Evolutionary conservation across 2,888 invertebrate species (phyloP).

Genomic region (Tribolium freemani): DNA sequence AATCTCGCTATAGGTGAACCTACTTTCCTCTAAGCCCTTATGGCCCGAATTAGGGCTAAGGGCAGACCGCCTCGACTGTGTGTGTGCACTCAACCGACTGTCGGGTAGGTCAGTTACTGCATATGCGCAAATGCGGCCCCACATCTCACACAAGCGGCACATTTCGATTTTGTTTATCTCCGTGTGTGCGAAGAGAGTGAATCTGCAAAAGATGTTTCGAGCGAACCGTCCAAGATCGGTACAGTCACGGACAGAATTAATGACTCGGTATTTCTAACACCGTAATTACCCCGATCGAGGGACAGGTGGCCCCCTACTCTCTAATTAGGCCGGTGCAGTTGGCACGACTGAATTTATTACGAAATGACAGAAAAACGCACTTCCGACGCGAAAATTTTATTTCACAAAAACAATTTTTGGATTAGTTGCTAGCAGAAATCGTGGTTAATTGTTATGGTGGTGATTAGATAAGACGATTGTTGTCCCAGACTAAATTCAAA

Average conservation of each 20-base stretch:
- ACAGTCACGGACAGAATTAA: constrained; percentile 5
- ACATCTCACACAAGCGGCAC: constrained; percentile 52
- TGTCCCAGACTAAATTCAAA: too few species aligned
- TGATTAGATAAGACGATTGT: too few species aligned
- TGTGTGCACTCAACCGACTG: constrained; percentile 65
- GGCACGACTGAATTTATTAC: not conserved
- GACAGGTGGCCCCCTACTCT: constrained; percentile 7
- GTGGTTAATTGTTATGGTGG: too few species aligned
- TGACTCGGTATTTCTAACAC: constrained; percentile 6
- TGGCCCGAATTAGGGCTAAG: constrained; percentile 65
- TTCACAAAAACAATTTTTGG: not conserved
- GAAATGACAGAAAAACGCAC: not conserved
- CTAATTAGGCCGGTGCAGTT: constrained; percentile 15
- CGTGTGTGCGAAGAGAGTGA: constrained; percentile 24
- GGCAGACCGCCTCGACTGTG: constrained; percentile 63
- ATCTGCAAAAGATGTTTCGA: constrained; percentile 22
- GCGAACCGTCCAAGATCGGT: not conserved
- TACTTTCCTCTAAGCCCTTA: constrained; percentile 60
- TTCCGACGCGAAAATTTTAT: not conserved
- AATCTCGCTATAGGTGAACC: constrained; percentile 43
- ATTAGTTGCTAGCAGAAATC: too few species aligned
- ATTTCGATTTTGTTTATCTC: constrained; percentile 20
- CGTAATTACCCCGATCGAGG: constrained; percentile 11
- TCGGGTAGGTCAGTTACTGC: constrained; percentile 68
- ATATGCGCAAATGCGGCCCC: constrained; percentile 63